phyloP scores from a whole-genome alignment of 2,888 invertebrate genomes.

The Saturnia pavonia region DNA sequence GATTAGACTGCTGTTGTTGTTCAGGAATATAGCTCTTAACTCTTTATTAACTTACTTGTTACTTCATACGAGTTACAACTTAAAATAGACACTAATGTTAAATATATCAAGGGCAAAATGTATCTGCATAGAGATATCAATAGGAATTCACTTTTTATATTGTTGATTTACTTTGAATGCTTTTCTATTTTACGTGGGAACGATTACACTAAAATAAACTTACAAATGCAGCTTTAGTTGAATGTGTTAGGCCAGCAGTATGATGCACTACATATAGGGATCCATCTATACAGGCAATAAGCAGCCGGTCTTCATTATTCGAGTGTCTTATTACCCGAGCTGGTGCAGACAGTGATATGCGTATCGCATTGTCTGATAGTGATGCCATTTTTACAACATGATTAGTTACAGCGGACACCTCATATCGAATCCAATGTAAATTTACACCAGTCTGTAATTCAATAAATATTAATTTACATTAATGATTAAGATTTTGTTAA shows the following conservation, averaged over 20 bases:
- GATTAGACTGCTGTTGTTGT: no score
- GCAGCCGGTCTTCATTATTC: conserved; percentile 87
- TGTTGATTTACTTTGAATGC: not conserved
- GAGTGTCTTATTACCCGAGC: conserved; percentile 51
- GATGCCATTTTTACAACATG: conserved; percentile 69
- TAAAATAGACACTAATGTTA: no score
- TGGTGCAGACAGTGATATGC: conserved; percentile 83
- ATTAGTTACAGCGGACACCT: conserved; percentile 85
- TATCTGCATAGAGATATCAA: no score
- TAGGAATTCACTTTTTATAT: no score
- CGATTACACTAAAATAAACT: conserved; percentile 50
- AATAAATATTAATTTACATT: not conserved
- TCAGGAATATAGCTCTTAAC: no score
- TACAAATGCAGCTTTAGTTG: conserved; percentile 90
- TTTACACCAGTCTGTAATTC: conserved; percentile 60
- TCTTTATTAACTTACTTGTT: no score
- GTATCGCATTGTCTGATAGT: conserved; percentile 77
- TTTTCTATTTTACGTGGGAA: not conserved
- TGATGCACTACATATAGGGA: conserved; percentile 91
- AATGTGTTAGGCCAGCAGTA: conserved; percentile 87
- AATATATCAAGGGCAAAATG: no score
- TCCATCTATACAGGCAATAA: conserved; percentile 93
- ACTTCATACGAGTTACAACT: no score
- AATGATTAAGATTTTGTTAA: no score
- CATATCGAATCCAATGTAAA: conserved; percentile 87